Conservation (phyloP, 2,888 invertebrate genomes). For the Perizoma affinitatum region DNA sequence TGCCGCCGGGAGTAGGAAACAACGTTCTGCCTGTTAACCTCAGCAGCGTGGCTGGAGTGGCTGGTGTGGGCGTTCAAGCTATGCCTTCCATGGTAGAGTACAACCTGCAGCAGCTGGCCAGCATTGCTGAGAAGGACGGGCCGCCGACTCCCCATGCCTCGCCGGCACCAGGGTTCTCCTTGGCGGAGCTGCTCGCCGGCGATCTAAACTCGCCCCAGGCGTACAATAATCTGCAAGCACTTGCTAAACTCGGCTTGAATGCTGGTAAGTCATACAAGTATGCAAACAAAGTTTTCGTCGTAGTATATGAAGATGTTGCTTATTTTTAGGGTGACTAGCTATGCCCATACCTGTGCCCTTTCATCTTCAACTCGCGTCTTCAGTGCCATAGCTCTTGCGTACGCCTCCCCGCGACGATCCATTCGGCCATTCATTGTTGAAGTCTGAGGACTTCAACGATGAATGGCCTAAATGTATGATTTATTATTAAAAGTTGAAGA, state of each 20-base stretch:
- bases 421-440: too few relatives aligned
- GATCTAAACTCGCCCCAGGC: conserved; percentile 89
- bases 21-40: conserved; percentile 65
- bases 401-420: too few relatives aligned
- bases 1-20: conserved; percentile 51
- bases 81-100: conserved; percentile 92
- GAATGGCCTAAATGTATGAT: too few relatives aligned
- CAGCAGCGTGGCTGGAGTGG: conserved; percentile 61
- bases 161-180: conserved; percentile 87
- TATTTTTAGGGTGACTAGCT: too few relatives aligned
- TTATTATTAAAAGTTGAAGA: too few relatives aligned
- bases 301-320: neutral
- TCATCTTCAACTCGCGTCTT: too few relatives aligned
- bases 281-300: neutral
- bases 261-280: conserved; percentile 86
- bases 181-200: conserved; percentile 91
- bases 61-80: conserved; percentile 63
- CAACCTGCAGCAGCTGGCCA: conserved; percentile 92
- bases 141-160: conserved; percentile 80
- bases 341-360: too few relatives aligned
- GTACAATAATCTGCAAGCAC: conserved; percentile 94
- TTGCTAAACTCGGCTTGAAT: conserved; percentile 92
- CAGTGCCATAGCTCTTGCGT: too few relatives aligned
- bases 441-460: too few relatives aligned
- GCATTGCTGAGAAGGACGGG: conserved; percentile 88